Conservation (phyloP, 2,113 vertebrate genomes). For the Cyanistes caeruleus region DNA sequence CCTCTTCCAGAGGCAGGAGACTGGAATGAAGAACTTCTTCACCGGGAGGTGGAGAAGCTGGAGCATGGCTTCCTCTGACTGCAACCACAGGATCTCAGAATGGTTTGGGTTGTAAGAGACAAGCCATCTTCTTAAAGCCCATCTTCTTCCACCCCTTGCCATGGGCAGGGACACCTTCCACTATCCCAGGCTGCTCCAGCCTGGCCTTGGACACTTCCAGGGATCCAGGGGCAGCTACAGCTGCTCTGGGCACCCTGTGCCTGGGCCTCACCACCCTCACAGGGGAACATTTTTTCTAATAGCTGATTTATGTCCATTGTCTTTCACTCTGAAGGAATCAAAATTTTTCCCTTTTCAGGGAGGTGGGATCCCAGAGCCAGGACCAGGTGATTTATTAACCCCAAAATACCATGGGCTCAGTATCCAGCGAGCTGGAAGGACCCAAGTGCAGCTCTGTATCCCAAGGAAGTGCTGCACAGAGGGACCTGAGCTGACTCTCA, state of each 20-base stretch:
- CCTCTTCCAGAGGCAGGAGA: neutral
- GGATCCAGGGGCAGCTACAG: neutral
- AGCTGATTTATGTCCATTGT: neutral
- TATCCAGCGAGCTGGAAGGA: neutral
- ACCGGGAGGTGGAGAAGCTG: neutral
- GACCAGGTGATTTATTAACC: neutral
- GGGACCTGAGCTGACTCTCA: neutral
- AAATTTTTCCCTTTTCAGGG: neutral
- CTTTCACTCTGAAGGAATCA: neutral
- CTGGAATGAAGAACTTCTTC: neutral
- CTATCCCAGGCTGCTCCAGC: accelerated
- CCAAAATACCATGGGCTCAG: neutral
- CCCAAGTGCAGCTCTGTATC: neutral
- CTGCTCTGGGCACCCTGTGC: neutral
- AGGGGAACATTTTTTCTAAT: neutral
- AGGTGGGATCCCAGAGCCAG: neutral
- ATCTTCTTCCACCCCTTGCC: neutral
- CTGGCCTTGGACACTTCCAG: neutral
- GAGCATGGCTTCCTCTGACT: neutral
- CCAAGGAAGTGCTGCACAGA: neutral
- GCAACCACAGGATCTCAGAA: too few relatives aligned
- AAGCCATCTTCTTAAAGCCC: neutral
- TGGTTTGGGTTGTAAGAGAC: neutral
- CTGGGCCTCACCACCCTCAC: neutral
- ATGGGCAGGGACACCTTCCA: neutral